These are phyloP conservation scores for Latheticus oryzae DNA, from an alignment of 2,888 invertebrate species.

Conservation along the genomic window DNA sequence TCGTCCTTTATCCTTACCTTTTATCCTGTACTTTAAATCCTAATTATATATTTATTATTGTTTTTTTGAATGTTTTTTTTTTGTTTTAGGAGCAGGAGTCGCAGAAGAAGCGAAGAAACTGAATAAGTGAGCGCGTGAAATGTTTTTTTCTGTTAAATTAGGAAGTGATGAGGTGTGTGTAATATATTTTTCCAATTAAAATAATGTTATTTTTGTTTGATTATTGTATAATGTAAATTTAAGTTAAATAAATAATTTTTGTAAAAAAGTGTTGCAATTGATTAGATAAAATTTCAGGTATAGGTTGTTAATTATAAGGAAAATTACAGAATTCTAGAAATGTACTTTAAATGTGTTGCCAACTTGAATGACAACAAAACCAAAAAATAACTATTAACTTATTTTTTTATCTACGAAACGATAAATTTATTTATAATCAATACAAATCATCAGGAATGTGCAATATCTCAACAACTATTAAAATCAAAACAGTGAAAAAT, in stretches of 20 bases:
- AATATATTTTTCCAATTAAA: slow-evolving; percentile 30
- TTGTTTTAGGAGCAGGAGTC: slow-evolving; percentile 63
- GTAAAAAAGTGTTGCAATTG: too few relatives aligned
- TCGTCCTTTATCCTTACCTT: slow-evolving; percentile 42
- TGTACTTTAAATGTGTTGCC: too few relatives aligned
- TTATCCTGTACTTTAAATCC: slow-evolving; percentile 29
- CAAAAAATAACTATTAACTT: too few relatives aligned
- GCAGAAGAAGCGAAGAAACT: slow-evolving; percentile 62
- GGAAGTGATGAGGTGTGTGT: slow-evolving; percentile 31
- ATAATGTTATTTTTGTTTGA: slow-evolving; percentile 27
- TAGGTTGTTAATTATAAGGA: too few relatives aligned
- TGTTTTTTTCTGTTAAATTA: slow-evolving; percentile 36
- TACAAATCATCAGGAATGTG: slow-evolving; percentile 33
- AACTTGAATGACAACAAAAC: too few relatives aligned
- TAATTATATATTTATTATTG: background rate
- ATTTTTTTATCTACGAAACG: background rate
- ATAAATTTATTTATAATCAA: slow-evolving; percentile 4
- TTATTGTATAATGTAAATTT: slow-evolving; percentile 33
- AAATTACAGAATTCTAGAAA: too few relatives aligned
- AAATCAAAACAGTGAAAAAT: slow-evolving; percentile 18
- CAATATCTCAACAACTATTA: slow-evolving; percentile 21
- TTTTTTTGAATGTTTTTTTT: slow-evolving; percentile 40
- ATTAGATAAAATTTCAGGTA: too few relatives aligned
- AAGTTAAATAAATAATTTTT: slow-evolving; percentile 39
- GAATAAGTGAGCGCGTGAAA: slow-evolving; percentile 43